Evolutionary conservation across 2,797 vertebrate species (phyloP).

Genomic region (Meriones psammophilus): DNA sequence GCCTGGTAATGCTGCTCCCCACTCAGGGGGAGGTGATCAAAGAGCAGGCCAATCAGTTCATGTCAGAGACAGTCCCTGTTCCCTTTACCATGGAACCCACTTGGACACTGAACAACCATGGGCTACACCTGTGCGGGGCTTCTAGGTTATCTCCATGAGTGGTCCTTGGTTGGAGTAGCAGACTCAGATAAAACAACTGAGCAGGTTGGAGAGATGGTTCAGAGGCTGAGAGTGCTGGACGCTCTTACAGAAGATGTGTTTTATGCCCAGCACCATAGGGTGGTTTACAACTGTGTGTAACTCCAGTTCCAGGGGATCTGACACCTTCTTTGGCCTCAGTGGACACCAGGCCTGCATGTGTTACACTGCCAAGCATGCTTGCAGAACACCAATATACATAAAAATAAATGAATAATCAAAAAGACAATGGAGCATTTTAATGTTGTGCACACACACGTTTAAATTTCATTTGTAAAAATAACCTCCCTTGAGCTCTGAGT

Average conservation of each 20-base stretch:
- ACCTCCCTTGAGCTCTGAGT: slow-evolving; percentile 3
- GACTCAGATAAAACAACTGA: not conserved
- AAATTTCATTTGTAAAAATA: slow-evolving; percentile 46
- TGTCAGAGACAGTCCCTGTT: too few relatives aligned
- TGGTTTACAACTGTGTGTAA: not conserved
- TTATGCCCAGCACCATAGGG: too few relatives aligned
- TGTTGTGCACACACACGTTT: not conserved
- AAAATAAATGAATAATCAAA: not conserved
- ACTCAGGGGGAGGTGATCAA: too few relatives aligned
- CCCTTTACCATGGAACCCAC: too few relatives aligned
- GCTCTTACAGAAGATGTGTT: not conserved
- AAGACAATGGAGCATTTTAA: not conserved
- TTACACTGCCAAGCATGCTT: not conserved
- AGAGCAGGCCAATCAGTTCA: too few relatives aligned
- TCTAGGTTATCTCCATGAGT: too few relatives aligned
- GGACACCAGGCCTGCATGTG: not conserved
- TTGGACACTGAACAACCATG: too few relatives aligned
- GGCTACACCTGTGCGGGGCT: too few relatives aligned
- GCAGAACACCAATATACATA: not conserved
- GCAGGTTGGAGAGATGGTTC: too few relatives aligned
- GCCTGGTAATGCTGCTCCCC: too few relatives aligned
- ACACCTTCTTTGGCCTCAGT: too few relatives aligned
- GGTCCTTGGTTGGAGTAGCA: too few relatives aligned
- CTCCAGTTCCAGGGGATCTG: not conserved
- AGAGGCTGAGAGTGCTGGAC: not conserved